phyloP scores from a whole-genome alignment of 37 sponge, comb jelly and placozoan species.

The Halichondria panicea region DNA sequence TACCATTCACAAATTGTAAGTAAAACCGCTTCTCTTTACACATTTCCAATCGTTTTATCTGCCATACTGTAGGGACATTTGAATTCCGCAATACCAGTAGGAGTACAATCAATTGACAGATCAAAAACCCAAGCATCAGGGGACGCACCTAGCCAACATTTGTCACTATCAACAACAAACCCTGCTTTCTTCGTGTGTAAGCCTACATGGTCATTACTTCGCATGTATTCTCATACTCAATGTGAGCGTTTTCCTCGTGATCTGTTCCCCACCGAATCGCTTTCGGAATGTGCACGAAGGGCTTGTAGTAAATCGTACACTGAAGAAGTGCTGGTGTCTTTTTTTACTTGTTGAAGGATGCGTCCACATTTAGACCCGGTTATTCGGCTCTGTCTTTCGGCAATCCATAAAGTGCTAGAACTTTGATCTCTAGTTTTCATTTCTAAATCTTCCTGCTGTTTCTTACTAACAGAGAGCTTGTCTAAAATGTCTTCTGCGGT shows the following conservation, averaged over 20 bases:
- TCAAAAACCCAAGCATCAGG: slow-evolving; percentile 23
- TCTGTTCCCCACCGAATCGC: background rate
- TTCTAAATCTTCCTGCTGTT: too few relatives aligned
- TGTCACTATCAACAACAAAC: slow-evolving; percentile 1
- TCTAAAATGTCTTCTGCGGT: too few relatives aligned
- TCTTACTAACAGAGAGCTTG: too few relatives aligned
- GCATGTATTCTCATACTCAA: background rate
- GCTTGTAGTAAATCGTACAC: background rate
- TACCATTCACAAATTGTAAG: slow-evolving; percentile 3
- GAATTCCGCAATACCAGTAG: slow-evolving; percentile 35
- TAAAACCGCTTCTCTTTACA: slow-evolving; percentile 24
- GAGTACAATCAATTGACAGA: background rate
- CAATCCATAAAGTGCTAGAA: slow-evolving; percentile 1
- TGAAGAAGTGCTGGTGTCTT: slow-evolving; percentile 5
- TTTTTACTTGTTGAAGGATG: slow-evolving; percentile 2
- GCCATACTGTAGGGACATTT: slow-evolving; percentile 52
- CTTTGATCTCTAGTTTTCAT: background rate
- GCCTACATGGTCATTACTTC: background rate
- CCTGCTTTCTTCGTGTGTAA: slow-evolving; percentile 1
- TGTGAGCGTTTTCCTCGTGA: background rate
- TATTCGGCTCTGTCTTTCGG: background rate
- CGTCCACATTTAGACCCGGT: slow-evolving; percentile 35
- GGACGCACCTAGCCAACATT: slow-evolving; percentile 28
- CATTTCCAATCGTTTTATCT: slow-evolving; percentile 36
- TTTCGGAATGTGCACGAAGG: background rate